Base-by-base conservation (phyloP, 2,113 vertebrate genomes). In the Pangasianodon gigas region DNA sequence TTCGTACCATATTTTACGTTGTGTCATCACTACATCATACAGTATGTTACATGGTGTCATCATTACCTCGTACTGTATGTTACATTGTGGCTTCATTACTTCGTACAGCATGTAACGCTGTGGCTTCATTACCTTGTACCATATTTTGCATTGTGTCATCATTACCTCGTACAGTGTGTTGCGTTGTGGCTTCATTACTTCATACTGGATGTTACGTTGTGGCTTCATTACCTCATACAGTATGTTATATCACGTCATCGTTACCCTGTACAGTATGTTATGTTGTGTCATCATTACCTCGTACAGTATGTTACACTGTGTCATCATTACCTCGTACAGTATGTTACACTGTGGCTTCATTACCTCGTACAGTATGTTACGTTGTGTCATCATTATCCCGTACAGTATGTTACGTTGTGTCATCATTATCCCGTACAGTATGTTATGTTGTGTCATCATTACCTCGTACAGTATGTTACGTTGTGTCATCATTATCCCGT, bases 1-100 rank as follows among this genome's bases (percentile, higher is more conserved):
- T 1, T 4, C 0, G 3, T 13, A 67, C 26, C 1, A 9, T 0
- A 14, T 67, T 10, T 67, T 29, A 48, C 24, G 0, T 0, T 14
- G 10, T 29, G 21, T 4, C 46, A 18, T 11, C 1, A 14, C 29
- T 29, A 48, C 75, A 0, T 3, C 10, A 13, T 79, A 79, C 9
- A 1, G 1, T 2, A 13, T 29, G 21, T 24, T 79, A 79, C 75
- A 1, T 13, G 6, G 4, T 48, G 8, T 0, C 74, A 9, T 4
- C 9, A 13, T 48, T 79, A 51, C 75, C 9, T 3, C 10, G 3
- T 79, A 29, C 24, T 0, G 9, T 2, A 21, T 41, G 37, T 21
- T 71, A 41, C 71, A 2, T 2, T 44, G 6, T 21, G 11, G 0
- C 71, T 1, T 24, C 2, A 6, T 71, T 71, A 71, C 67, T 3